Base-by-base conservation (phyloP, 2,797 vertebrate species). In the Cephalopachus bancanus region DNA sequence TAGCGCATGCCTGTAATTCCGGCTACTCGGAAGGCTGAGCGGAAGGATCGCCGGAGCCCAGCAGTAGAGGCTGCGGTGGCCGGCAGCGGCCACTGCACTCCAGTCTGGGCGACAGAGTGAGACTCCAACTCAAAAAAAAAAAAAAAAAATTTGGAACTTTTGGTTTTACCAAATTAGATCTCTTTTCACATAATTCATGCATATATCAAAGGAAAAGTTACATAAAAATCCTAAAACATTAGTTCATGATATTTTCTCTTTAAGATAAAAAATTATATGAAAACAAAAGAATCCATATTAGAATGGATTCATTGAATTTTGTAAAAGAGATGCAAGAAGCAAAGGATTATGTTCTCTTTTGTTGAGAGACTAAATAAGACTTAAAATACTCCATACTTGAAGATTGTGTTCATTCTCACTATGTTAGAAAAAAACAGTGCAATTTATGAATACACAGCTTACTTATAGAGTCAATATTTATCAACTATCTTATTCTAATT, bases 111-210 rank as follows among this genome's bases (percentile, higher is more conserved):
- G n/a, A n/a, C n/a, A n/a, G n/a, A n/a, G n/a, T n/a, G n/a, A n/a
- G n/a, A n/a, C n/a, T n/a, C n/a, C n/a, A n/a, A n/a, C n/a, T n/a
- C n/a, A n/a, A n/a, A n/a, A n/a, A n/a, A n/a, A n/a, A n/a, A n/a
- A n/a, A n/a, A n/a, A 37, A 59, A 90, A 37, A 37, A 67, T n/a
- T 19, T 94, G 20, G 67, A 10, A 85, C 89, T 8, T 94, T 95
- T 93, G 11, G 14, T 90, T 92, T 93, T 15, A 89, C 44, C 60
- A 90, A 89, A 62, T 75, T 86, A 49, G n/a, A 80, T 79, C 78
- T 76, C 5, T 88, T 81, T 84, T 59, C 30, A 83, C 19, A 94
- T 89, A 95, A 92, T 88, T 76, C 17, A 60, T 74, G 11, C 49
- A 72, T 87, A 33, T 51, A 67, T 71, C n/a, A 83, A 30, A 93